phyloP scores from a whole-genome alignment of 2,888 invertebrate genomes.

The Maniola hyperantus region DNA sequence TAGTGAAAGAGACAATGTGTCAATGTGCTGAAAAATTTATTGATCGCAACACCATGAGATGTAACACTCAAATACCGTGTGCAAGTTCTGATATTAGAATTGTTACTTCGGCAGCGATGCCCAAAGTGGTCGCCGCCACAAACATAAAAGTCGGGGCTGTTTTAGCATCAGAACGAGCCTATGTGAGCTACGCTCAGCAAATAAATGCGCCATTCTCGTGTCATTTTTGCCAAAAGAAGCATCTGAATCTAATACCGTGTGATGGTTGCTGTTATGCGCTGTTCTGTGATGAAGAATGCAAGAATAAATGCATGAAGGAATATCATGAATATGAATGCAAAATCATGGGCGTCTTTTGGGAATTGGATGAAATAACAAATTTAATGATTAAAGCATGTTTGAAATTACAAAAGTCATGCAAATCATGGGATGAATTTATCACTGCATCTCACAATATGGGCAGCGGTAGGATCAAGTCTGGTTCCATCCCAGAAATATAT shows the following conservation, averaged over 20 bases:
- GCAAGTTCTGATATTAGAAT: conserved; percentile 41
- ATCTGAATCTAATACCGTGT: conserved; percentile 46
- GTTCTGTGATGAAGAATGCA: conserved; percentile 46
- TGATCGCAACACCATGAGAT: neutral
- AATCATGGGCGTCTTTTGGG: conserved; percentile 35
- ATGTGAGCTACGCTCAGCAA: conserved; percentile 33
- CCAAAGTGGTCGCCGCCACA: conserved; percentile 44
- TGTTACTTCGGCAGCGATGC: conserved; percentile 23
- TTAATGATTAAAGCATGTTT: conserved; percentile 42
- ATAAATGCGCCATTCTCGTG: conserved; percentile 37
- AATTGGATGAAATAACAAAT: conserved; percentile 11
- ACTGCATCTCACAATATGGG: conserved; percentile 39
- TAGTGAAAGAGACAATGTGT: neutral
- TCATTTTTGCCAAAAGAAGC: conserved; percentile 45
- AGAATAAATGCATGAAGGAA: conserved; percentile 35
- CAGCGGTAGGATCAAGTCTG: conserved; percentile 32
- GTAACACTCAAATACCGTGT: conserved; percentile 43
- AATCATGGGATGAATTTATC: conserved; percentile 43
- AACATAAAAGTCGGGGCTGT: conserved; percentile 48
- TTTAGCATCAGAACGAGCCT: conserved; percentile 45
- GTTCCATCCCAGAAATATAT: conserved; percentile 40
- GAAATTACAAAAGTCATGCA: conserved; percentile 39
- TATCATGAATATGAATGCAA: conserved; percentile 46
- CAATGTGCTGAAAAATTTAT: conserved; percentile 5
- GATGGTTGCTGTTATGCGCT: conserved; percentile 43